Conservation (phyloP, 2,113 vertebrate species). For the Gallinago media region DNA sequence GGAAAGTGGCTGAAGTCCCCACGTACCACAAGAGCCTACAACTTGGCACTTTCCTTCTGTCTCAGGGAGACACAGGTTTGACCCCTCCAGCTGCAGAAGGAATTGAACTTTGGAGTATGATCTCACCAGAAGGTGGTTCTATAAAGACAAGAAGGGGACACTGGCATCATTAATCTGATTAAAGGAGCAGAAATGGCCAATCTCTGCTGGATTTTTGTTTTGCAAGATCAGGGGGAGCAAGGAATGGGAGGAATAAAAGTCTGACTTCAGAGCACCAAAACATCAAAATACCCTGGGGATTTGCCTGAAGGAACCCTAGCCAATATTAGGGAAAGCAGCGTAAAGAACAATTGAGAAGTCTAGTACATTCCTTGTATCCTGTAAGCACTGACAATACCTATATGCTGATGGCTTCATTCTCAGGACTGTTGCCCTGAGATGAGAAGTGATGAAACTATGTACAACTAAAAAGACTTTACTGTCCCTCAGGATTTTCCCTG, state of each 20-base stretch:
- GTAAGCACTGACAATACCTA: neutral
- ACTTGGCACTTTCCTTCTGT: neutral
- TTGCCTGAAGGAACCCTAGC: neutral
- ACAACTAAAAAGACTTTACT: neutral
- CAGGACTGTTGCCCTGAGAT: neutral
- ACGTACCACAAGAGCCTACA: neutral
- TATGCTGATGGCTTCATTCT: neutral
- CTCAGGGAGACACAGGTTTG: neutral
- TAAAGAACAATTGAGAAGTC: neutral
- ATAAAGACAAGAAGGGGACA: neutral
- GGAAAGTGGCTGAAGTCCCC: neutral
- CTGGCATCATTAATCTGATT: neutral
- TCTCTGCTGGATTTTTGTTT: neutral
- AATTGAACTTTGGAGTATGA: neutral
- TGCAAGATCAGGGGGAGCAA: neutral
- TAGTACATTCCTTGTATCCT: neutral
- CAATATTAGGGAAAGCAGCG: neutral
- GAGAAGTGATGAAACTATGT: neutral
- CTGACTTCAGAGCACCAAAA: neutral
- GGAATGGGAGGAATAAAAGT: fast-evolving
- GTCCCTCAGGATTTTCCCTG: neutral
- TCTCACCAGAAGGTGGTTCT: neutral
- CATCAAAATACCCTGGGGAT: neutral
- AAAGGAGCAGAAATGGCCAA: neutral
- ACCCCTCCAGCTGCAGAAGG: neutral